Evolutionary conservation across 2,797 vertebrate species (phyloP).

Genomic region (Ispidina lecontei): DNA sequence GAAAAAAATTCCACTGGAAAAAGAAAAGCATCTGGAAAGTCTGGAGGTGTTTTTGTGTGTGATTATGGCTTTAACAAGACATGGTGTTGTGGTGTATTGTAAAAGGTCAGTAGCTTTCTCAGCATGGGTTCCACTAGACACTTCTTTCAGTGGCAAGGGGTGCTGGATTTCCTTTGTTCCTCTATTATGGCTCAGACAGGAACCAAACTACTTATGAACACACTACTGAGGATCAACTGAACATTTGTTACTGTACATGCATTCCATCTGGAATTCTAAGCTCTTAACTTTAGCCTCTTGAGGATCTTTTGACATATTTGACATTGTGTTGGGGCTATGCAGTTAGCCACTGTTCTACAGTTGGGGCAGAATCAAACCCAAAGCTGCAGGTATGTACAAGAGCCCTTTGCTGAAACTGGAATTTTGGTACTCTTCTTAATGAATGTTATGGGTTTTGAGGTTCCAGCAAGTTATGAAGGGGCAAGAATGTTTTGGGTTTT

Average conservation of each 20-base stretch:
- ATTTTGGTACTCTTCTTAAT: neutral
- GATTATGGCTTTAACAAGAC: too few species aligned
- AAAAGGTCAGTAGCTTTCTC: neutral
- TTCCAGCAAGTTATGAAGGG: neutral
- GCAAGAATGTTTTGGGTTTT: neutral
- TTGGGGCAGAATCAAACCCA: neutral
- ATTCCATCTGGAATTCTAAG: neutral
- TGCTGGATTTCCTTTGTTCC: neutral
- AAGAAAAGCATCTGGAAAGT: neutral
- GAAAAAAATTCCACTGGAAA: neutral
- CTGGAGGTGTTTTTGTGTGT: neutral
- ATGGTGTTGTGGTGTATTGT: neutral
- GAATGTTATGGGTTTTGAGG: neutral
- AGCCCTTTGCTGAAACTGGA: neutral
- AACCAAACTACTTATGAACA: neutral
- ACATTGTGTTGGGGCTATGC: neutral
- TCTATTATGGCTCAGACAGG: neutral
- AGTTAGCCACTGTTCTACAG: neutral
- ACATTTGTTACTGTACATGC: neutral
- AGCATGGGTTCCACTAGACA: neutral
- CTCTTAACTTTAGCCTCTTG: neutral
- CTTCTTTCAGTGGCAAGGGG: neutral
- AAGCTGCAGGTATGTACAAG: neutral
- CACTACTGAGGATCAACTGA: neutral
- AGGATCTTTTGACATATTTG: neutral